phyloP scores from a whole-genome alignment of 2,888 invertebrate genomes.

The Epistrophella euchroma region DNA sequence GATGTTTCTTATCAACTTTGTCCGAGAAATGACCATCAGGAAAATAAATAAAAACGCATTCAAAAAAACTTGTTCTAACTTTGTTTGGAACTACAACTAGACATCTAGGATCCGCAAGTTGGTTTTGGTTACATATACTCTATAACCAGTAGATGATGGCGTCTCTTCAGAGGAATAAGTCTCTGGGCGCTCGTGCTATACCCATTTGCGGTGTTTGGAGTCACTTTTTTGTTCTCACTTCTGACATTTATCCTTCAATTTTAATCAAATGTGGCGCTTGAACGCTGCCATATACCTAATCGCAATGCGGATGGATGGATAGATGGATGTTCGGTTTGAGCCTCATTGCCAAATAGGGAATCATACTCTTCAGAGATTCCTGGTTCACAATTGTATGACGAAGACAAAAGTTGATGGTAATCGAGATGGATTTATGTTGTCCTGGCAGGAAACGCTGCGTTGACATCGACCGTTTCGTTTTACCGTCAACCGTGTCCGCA shows the following conservation, averaged over 20 bases:
- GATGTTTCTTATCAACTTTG: conserved; percentile 52
- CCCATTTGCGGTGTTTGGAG: conserved; percentile 51
- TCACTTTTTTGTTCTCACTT: conserved; percentile 61
- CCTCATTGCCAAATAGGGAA: conserved; percentile 62
- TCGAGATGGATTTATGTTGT: conserved; percentile 65
- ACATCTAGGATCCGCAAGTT: conserved; percentile 61
- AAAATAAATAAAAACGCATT: conserved; percentile 13
- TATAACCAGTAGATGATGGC: background rate
- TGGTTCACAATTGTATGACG: conserved; percentile 67
- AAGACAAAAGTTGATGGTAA: conserved; percentile 70
- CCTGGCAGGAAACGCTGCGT: conserved; percentile 57
- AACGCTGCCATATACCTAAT: conserved; percentile 71
- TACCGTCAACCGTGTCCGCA: conserved; percentile 18
- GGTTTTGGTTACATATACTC: background rate
- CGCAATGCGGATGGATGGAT: conserved; percentile 55
- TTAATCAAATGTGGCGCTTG: conserved; percentile 76
- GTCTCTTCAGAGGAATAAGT: conserved; percentile 17
- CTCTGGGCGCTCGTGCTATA: conserved; percentile 68
- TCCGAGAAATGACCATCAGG: conserved; percentile 20
- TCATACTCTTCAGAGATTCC: conserved; percentile 51
- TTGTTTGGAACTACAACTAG: conserved; percentile 54
- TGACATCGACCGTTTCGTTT: conserved; percentile 52
- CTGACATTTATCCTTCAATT: conserved; percentile 74
- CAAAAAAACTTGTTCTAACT: conserved; percentile 60
- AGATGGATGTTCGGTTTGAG: conserved; percentile 12